A percentile compares a stretch with the other conserved stretches of the same genome.
Evolutionary conservation across 2,797 vertebrate species (phyloP).

Genomic region (Gymnothorax reevesii): DNA sequence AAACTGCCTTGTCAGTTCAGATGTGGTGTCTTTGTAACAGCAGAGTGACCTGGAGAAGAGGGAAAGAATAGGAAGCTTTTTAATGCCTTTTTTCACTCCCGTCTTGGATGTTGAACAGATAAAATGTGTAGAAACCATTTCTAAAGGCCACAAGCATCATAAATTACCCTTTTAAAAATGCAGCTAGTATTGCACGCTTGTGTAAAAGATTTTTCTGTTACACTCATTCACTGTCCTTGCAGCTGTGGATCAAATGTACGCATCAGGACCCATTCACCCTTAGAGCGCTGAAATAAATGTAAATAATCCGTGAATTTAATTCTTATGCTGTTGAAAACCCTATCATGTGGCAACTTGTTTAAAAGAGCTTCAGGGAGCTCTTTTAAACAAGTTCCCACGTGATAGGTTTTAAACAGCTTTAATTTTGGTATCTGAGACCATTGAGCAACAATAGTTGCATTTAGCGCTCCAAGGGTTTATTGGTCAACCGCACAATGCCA

Average conservation of each 20-base stretch:
- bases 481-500: neutral
- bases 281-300: no score
- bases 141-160: neutral
- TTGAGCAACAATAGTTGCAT: no score
- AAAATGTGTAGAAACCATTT: neutral
- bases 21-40: conserved; percentile 12
- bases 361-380: no score
- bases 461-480: no score
- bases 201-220: neutral
- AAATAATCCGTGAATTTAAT: no score
- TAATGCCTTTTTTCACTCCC: neutral
- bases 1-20: conserved; percentile 14
- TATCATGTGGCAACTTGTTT: no score
- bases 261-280: neutral
- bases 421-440: no score
- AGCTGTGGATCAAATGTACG: neutral
- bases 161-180: neutral
- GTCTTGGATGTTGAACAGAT: neutral
- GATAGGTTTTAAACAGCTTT: no score
- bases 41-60: neutral
- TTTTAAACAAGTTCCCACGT: no score
- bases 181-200: neutral
- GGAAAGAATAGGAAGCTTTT: neutral
- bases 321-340: no score
- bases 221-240: neutral